Conservation (phyloP, 2,888 invertebrate genomes). For the Halocaridina rubra region DNA sequence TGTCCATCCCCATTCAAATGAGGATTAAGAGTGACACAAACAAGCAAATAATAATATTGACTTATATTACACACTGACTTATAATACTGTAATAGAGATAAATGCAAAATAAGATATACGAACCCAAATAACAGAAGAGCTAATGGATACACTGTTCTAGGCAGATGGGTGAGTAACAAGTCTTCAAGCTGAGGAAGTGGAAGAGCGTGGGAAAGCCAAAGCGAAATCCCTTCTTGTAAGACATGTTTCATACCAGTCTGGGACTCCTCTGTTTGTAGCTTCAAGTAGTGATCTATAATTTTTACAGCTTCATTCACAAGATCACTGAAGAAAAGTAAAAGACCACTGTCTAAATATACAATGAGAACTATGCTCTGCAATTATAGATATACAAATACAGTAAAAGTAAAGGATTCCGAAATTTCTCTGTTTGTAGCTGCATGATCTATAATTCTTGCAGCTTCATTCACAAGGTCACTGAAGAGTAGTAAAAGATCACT, state of each 20-base stretch:
- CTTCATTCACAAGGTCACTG: conserved; percentile 42
- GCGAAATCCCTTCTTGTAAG: conserved; percentile 57
- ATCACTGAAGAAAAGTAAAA: neutral
- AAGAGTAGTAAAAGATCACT: neutral
- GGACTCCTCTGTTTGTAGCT: conserved; percentile 56
- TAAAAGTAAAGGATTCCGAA: conserved; percentile 7
- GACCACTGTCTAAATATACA: neutral
- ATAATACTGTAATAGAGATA: no score
- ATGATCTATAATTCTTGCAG: conserved; percentile 59
- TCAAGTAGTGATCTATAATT: conserved; percentile 55
- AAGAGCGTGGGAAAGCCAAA: conserved; percentile 55
- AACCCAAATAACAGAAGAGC: conserved; percentile 59
- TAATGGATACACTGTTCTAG: conserved; percentile 59
- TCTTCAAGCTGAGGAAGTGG: conserved; percentile 54
- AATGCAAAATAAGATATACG: no score
- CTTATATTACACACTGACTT: no score
- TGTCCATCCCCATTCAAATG: no score
- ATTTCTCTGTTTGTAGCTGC: conserved; percentile 51
- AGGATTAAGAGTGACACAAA: no score
- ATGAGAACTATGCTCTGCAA: no score
- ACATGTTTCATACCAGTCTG: conserved; percentile 57
- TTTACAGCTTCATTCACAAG: conserved; percentile 53
- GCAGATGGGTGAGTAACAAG: conserved; percentile 51
- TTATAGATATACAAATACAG: no score
- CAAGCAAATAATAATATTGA: no score